Conservation (phyloP, 2,797 vertebrate genomes). For the Mallotus villosus region DNA sequence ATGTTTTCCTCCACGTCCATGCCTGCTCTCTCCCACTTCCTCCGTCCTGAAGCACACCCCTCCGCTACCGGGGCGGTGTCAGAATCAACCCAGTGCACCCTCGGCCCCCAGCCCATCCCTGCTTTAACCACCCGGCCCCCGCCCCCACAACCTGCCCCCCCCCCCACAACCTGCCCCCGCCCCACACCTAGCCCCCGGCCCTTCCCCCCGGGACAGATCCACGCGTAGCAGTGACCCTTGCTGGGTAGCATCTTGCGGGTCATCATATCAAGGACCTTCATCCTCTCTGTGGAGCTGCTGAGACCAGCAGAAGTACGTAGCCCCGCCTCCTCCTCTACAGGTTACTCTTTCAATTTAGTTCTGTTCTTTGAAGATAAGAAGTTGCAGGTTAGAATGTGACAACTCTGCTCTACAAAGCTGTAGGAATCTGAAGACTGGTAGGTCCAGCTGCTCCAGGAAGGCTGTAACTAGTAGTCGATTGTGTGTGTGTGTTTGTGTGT, state of each 20-base stretch:
- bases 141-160: no score
- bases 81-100: slow-evolving; percentile 23
- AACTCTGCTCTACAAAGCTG: no score
- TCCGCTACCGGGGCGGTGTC: not conserved
- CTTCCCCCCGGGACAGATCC: slow-evolving; percentile 50
- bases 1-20: slow-evolving; percentile 34
- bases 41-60: slow-evolving; percentile 20
- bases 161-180: no score
- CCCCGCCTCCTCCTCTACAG: not conserved
- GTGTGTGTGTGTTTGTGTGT: slow-evolving; percentile 6
- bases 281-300: slow-evolving; percentile 82
- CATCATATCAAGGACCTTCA: slow-evolving; percentile 87
- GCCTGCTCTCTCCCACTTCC: slow-evolving; percentile 39
- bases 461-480: not conserved
- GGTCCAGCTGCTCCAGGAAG: not conserved
- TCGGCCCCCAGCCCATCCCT: not conserved
- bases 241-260: slow-evolving; percentile 84
- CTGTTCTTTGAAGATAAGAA: no score
- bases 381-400: no score
- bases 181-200: not conserved
- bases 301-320: slow-evolving; percentile 88
- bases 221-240: slow-evolving; percentile 67
- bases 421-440: no score
- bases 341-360: not conserved
- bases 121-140: not conserved